Base-by-base conservation (phyloP, 2,113 vertebrate genomes). In the Alligator sinensis region DNA sequence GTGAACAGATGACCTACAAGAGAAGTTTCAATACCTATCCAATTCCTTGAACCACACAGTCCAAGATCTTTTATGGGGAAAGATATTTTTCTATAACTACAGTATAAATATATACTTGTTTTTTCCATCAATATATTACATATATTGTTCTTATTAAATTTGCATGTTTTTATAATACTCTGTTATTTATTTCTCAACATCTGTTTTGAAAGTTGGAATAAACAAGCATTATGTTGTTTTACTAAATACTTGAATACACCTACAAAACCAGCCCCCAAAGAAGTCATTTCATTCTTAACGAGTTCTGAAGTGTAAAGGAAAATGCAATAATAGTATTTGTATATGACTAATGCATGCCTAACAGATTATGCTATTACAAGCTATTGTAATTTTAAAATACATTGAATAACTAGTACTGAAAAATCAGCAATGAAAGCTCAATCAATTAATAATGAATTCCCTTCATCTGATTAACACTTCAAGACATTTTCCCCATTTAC, bases 401-500 rank as follows among this genome's bases (percentile, higher is more conserved):
- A 59, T 80, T 74, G 30, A 89, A 89, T 91, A 86, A 84, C 28
- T 21, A 74, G 4, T 24, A 58, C 54, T 93, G 91, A 80, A 27
- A 63, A 81, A 57, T 81, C n/a, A 91, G 3, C 30, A 58, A 0
- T 82, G 89, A 88, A 38, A 94, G 21, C 16, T 94, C 83, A 95
- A 30, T 93, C 78, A 92, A 60, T 11, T 70, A 30, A 64, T 92
- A 85, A 89, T 86, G 30, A 88, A 82, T 88, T 91, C 28, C 7
- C 88, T 88, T 93, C n/a, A 89, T 86, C 18, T 88, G 80, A 92
- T 94, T 91, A 91, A 60, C 58, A 87, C 12, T 94, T 70, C 76
- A 27, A 93, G 54, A 79, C 80, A 5, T 27, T 83, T 38, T 91
- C 95, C 58, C 82, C 57, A 89, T 54, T 63, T 68, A n/a, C 17